phyloP scores from a whole-genome alignment of 2,888 invertebrate species.

The Matsumyia berberina region DNA sequence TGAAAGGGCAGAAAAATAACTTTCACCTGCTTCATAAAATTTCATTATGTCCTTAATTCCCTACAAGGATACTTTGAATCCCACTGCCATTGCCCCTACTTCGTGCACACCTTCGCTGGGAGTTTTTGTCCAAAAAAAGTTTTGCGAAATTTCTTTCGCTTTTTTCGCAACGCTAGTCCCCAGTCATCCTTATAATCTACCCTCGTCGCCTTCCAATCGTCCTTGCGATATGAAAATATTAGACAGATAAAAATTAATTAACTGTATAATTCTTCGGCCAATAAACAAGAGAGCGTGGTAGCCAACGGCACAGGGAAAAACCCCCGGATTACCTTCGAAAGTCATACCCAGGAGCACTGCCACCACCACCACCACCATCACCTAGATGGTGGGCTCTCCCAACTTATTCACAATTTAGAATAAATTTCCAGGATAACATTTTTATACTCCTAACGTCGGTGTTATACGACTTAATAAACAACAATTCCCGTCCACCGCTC shows the following conservation, averaged over 20 bases:
- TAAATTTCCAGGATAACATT: slow-evolving; percentile 72
- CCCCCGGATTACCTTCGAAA: slow-evolving; percentile 64
- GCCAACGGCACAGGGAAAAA: slow-evolving; percentile 29
- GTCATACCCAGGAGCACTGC: slow-evolving; percentile 28
- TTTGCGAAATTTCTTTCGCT: slow-evolving; percentile 26
- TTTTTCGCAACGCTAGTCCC: slow-evolving; percentile 42
- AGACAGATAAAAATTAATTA: slow-evolving; percentile 76
- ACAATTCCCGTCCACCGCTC: slow-evolving; percentile 49
- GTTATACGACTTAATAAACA: slow-evolving; percentile 75
- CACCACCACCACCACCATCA: not conserved
- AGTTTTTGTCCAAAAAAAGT: slow-evolving; percentile 14
- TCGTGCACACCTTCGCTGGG: slow-evolving; percentile 25
- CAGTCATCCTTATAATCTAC: slow-evolving; percentile 43
- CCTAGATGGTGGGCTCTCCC: slow-evolving; percentile 12
- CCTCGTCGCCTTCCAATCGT: slow-evolving; percentile 48
- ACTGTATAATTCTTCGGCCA: slow-evolving; percentile 73
- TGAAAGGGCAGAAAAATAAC: slow-evolving; percentile 36
- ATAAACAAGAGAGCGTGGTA: slow-evolving; percentile 68
- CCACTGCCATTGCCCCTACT: not conserved
- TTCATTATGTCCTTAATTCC: slow-evolving; percentile 72
- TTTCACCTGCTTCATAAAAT: slow-evolving; percentile 74
- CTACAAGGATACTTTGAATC: slow-evolving; percentile 27
- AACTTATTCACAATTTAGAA: slow-evolving; percentile 73
- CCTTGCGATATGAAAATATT: slow-evolving; percentile 76
- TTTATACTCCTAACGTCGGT: slow-evolving; percentile 67